phyloP scores from a whole-genome alignment of 2,113 vertebrate genomes.

The Serinus canaria region DNA sequence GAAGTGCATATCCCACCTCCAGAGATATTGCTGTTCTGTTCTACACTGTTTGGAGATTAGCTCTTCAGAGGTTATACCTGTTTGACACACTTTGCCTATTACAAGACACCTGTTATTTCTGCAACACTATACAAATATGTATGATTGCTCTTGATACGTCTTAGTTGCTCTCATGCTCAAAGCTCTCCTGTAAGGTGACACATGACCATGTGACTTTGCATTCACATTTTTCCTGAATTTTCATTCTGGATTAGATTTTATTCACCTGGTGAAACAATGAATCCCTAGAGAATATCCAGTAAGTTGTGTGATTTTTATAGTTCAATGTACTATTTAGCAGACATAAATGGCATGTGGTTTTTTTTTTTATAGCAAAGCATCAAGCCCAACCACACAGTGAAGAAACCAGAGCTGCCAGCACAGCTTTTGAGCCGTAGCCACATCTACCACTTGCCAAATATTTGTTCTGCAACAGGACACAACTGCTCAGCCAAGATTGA shows the following conservation, averaged over 20 bases:
- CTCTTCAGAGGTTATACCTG: neutral
- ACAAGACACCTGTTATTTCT: neutral
- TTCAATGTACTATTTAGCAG: neutral
- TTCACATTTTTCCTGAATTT: neutral
- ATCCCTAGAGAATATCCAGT: neutral
- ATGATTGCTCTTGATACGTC: neutral
- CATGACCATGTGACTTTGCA: neutral
- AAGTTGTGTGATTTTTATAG: neutral
- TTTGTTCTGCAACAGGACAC: neutral
- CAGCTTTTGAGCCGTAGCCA: neutral
- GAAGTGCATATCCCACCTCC: neutral
- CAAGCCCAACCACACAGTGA: neutral
- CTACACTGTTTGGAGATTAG: neutral
- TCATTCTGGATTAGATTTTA: neutral
- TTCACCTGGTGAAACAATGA: neutral
- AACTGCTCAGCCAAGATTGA: accelerated
- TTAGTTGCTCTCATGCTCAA: neutral
- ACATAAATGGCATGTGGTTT: neutral
- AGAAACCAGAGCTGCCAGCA: neutral
- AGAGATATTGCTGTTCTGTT: neutral
- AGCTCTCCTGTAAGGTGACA: neutral
- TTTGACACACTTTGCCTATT: neutral
- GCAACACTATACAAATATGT: neutral
- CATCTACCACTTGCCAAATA: neutral
- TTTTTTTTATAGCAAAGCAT: neutral